A percentile compares a stretch with the other conserved stretches of the same genome.
Evolutionary conservation across 2,888 invertebrate species (phyloP).

Genomic region (Pilophorus perplexus): DNA sequence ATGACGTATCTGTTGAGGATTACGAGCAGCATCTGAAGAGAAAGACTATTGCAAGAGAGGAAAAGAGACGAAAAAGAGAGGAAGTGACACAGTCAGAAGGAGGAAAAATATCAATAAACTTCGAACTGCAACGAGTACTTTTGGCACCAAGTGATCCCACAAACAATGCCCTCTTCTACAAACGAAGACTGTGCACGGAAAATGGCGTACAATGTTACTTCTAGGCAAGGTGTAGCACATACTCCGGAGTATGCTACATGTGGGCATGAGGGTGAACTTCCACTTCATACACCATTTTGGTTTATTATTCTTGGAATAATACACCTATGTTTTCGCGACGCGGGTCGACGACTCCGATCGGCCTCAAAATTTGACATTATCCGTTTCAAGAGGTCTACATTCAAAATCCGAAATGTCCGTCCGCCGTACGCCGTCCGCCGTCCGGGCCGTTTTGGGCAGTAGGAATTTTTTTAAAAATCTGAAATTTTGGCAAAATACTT

Average conservation of each 20-base stretch:
- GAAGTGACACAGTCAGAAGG: slow-evolving; percentile 28
- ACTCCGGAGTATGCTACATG: slow-evolving; percentile 47
- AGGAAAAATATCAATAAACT: slow-evolving; percentile 19
- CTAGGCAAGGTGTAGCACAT: slow-evolving; percentile 34
- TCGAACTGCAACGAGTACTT: slow-evolving; percentile 32
- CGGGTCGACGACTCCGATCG: too few relatives aligned
- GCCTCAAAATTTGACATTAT: too few relatives aligned
- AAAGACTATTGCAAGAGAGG: slow-evolving; percentile 27
- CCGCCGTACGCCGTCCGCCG: too few relatives aligned
- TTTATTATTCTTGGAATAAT: too few relatives aligned
- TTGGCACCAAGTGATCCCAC: slow-evolving; percentile 29
- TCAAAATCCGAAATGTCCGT: too few relatives aligned
- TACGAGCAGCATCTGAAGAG: slow-evolving; percentile 25
- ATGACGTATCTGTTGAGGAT: slow-evolving; percentile 14
- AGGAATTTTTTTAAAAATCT: too few relatives aligned
- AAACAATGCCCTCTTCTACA: slow-evolving; percentile 34
- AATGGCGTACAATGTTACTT: slow-evolving; percentile 27
- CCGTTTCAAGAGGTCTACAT: too few relatives aligned
- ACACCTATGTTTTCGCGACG: too few relatives aligned
- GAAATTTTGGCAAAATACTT: too few relatives aligned
- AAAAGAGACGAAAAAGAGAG: slow-evolving; percentile 17
- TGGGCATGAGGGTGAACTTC: slow-evolving; percentile 35
- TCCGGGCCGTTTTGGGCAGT: too few relatives aligned
- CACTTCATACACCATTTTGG: too few relatives aligned
- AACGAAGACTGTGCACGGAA: slow-evolving; percentile 31